Evolutionary conservation across 1,140 invertebrate genomes (phyloP), one percentile per base, ranked within the genome.

Genomic region (Drosophila sucinea): DNA sequence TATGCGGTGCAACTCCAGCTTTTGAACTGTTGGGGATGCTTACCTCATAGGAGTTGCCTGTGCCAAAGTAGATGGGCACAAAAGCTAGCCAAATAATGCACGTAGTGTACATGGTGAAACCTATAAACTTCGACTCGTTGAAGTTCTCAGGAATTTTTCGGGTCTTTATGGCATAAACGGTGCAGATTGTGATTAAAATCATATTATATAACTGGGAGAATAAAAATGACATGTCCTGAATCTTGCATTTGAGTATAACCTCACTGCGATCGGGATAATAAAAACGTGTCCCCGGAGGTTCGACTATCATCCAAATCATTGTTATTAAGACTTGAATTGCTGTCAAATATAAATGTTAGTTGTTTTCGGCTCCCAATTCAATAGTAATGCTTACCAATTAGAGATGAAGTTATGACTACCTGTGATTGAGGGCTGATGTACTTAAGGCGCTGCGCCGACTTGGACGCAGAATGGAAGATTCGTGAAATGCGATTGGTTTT

Each of bases 1-100:
- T 1, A 25, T 2, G 5, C 6, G 29, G 11, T 17, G 17, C 17
- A 17, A 30, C 10, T 60, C 32, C 4, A 54, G 25, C 11, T 7
- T 29, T 7, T 27, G 1, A n/a, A 25, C 17, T 7, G 17, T 25
- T 51, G 1, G 56, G 11, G 2, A 40, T 30, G 57, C 58, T 51
- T 71, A 91, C 90, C 82, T 96, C 80, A 66, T 92, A 92, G 1
- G 87, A 90, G 63, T 92, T 92, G 67, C 96, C 94, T 60, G 95
- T 96, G 2, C 96, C 96, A 86, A 95, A 96, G 92, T 97, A 97
- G 69, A 97, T 96, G 1, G 96, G 96, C 6, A 97, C 93, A 92
- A 98, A 98, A n/a, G 97, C 97, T 27, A 96, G 93, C 97, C 97
- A 98, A 69, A 97, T 96, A 11, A 98, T 96, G 73, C 96, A 96